Conservation (phyloP, 2,113 vertebrate genomes). For the Rhipidura dahli region DNA sequence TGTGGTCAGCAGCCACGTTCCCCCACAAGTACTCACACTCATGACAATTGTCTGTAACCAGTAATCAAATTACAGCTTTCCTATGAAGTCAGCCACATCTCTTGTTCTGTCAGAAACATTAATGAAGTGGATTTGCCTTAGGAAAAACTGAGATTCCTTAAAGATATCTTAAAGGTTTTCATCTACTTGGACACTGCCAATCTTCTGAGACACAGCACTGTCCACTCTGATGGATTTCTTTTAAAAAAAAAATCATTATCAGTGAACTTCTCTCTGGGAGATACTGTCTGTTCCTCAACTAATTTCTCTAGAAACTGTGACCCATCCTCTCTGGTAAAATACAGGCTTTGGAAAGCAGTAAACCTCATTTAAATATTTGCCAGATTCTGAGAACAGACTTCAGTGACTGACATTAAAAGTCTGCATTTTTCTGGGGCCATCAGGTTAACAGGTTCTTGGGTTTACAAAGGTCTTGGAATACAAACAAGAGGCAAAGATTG, state of each 20-base stretch:
- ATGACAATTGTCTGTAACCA: neutral
- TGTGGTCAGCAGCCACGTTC: neutral
- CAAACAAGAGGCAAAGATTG: neutral
- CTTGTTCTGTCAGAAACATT: neutral
- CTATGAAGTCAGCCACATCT: neutral
- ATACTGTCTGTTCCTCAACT: neutral
- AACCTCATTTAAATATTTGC: neutral
- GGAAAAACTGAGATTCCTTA: neutral
- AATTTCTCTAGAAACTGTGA: neutral
- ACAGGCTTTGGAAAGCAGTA: neutral
- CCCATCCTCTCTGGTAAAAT: neutral
- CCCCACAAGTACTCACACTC: neutral
- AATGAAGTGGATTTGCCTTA: neutral
- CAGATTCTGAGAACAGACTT: neutral
- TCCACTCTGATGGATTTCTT: neutral
- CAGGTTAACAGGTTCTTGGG: neutral
- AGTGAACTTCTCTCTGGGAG: neutral
- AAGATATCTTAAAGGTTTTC: neutral
- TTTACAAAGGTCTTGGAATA: neutral
- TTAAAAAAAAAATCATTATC: neutral
- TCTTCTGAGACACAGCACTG: neutral
- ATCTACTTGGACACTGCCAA: neutral
- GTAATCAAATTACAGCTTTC: neutral
- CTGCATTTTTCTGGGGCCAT: neutral
- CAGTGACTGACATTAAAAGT: neutral